Conservation (phyloP, 64 coral and sea anemone genomes). For the Pocillopora damicornis region DNA sequence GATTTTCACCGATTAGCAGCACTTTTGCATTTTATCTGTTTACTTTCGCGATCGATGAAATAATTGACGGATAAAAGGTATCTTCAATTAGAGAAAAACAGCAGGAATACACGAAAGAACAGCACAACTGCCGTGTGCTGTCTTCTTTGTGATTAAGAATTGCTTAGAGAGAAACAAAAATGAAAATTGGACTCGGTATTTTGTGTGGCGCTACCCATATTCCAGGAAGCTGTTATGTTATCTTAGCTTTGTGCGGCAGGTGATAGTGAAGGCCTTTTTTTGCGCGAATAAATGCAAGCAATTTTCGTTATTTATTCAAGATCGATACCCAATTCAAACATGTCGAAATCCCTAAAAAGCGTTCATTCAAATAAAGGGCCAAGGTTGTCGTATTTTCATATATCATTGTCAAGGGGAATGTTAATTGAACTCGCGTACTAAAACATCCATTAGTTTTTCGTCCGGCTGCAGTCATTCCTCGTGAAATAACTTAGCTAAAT, state of each 20-base stretch:
- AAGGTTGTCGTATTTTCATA: constrained; percentile 12
- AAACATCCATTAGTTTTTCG: neutral
- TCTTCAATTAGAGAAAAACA: constrained; percentile 22
- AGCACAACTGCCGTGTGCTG: constrained; percentile 11
- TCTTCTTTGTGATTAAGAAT: constrained; percentile 10
- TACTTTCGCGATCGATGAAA: constrained; percentile 17
- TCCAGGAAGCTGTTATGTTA: neutral
- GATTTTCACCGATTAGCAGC: constrained; percentile 13
- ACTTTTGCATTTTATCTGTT: constrained; percentile 20
- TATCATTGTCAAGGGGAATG: constrained; percentile 2
- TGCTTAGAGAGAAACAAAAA: constrained; percentile 17
- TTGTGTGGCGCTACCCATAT: neutral
- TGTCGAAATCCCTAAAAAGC: constrained; percentile 25
- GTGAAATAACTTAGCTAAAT: neutral
- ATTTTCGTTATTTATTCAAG: constrained; percentile 39
- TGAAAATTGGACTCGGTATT: neutral
- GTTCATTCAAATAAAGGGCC: constrained; percentile 27
- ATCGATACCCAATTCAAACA: constrained; percentile 34
- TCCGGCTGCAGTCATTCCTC: neutral
- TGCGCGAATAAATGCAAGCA: constrained; percentile 24
- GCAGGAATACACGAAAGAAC: neutral
- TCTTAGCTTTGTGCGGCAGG: too few species aligned
- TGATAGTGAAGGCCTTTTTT: constrained; percentile 28
- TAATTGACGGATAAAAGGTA: constrained; percentile 38
- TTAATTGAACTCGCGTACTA: constrained; percentile 13